Evolutionary conservation across 2,113 vertebrate species (phyloP), one percentile per base, ranked within the genome.

Genomic region (Strix uralensis): DNA sequence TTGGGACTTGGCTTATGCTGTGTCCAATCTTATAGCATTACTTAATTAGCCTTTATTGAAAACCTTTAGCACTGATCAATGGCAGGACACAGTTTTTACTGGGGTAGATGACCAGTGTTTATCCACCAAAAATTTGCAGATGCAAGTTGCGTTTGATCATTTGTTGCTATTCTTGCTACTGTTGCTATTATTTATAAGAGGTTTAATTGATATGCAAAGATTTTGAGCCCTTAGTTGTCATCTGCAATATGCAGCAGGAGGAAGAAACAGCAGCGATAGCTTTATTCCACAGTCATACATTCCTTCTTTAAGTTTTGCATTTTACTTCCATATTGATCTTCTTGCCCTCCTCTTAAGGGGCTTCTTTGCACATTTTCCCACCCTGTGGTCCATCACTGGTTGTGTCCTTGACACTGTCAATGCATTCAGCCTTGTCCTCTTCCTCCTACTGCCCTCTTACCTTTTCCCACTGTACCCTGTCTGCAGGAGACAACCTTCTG

Each of bases 41-140:
- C 95, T 92, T 89, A 97, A 95, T 85, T 93, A 84, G 73, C 83
- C 8, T 85, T 78, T 96, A 95, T 71, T 81, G 97, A 97, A 97
- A 61, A 25, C 49, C 44, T 83, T 95, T 96, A 95, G 58, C 67
- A 95, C 47, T 42, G 85, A 88, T 95, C 88, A 85, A 67, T 14
- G 70, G 69, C 26, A 3, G 63, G 75, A 80, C 34, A 62, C 19
- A 27, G 36, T 82, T 95, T 85, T 65, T 74, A 62, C 25, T 5
- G 38, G 70, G 34, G 72, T 34, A 82, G 47, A 84, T 80, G 66
- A 86, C 70, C 81, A 61, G 34, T 81, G 71, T 90, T 92, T 95
- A 84, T 87, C 73, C 55, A 92, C 69, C 69, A 84, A 97, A 93
- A 94, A 86, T 34, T 71, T 92, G 32, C 21, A 79, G 65, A 81